These are phyloP conservation scores for Eilema depressum DNA, from an alignment of 2,888 invertebrate genomes.

Conservation along the genomic window DNA sequence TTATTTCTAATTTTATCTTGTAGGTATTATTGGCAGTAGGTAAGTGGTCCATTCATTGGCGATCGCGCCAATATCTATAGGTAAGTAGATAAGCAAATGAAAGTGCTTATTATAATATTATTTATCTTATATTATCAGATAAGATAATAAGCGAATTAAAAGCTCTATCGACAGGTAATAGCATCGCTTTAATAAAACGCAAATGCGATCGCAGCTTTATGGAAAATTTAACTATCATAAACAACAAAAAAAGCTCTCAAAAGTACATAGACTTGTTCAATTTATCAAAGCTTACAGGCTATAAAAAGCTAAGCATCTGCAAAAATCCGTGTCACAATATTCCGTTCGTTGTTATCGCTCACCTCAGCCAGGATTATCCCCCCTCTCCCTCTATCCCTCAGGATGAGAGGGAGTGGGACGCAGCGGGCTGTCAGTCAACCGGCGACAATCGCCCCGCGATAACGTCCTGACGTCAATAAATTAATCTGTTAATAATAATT, in stretches of 20 bases:
- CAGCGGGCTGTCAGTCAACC: constrained; percentile 69
- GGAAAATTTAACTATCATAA: background rate
- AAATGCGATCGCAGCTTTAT: background rate
- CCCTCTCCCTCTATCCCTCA: constrained; percentile 69
- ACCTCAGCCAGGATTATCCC: constrained; percentile 61
- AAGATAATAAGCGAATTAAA: background rate
- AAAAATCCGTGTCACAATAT: constrained; percentile 46
- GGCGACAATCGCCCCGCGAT: constrained; percentile 61
- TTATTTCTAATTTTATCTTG: background rate
- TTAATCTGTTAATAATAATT: constrained; percentile 29
- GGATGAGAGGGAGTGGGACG: constrained; percentile 66
- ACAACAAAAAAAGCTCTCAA: constrained; percentile 1
- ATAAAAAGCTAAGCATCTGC: constrained; percentile 24
- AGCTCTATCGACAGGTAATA: background rate
- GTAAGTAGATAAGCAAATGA: background rate
- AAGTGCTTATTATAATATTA: constrained; percentile 4
- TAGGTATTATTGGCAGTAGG: background rate
- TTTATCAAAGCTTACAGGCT: constrained; percentile 10
- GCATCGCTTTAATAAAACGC: background rate
- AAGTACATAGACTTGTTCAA: background rate
- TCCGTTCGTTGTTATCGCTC: constrained; percentile 51
- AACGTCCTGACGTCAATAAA: constrained; percentile 54
- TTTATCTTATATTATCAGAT: background rate
- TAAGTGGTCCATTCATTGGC: background rate
- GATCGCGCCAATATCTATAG: background rate